phyloP scores from a whole-genome alignment of 2,113 vertebrate genomes.

The Regulus satrapa region DNA sequence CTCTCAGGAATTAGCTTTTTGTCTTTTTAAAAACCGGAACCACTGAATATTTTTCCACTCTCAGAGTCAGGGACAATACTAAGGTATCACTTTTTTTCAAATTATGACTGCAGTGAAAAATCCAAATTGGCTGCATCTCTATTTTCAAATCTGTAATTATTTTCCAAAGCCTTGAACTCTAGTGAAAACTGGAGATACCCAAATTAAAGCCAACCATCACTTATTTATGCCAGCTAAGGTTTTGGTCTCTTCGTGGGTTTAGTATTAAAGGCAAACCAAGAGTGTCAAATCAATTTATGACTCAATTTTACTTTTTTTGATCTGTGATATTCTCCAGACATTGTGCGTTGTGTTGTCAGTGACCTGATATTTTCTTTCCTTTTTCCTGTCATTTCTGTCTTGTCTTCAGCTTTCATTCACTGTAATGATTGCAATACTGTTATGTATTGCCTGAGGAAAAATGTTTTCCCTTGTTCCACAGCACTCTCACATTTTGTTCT shows the following conservation, averaged over 20 bases:
- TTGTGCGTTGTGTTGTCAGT: not conserved
- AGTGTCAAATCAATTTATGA: not conserved
- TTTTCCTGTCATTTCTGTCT: not conserved
- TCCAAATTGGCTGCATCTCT: not conserved
- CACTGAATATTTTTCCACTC: not conserved
- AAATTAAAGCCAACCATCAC: not conserved
- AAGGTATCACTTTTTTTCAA: not conserved
- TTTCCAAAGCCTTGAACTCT: not conserved
- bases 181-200: not conserved
- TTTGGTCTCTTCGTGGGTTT: not conserved
- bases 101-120: not conserved
- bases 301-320: not conserved
- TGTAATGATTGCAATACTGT: no score
- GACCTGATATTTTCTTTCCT: not conserved
- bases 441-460: not conserved
- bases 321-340: not conserved
- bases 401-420: not conserved
- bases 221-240: not conserved
- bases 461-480: not conserved
- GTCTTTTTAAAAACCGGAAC: not conserved
- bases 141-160: not conserved
- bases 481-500: not conserved
- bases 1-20: not conserved
- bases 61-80: not conserved
- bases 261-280: not conserved